phyloP scores from a whole-genome alignment of 2,888 invertebrate species.

The Rhingia campestris region DNA sequence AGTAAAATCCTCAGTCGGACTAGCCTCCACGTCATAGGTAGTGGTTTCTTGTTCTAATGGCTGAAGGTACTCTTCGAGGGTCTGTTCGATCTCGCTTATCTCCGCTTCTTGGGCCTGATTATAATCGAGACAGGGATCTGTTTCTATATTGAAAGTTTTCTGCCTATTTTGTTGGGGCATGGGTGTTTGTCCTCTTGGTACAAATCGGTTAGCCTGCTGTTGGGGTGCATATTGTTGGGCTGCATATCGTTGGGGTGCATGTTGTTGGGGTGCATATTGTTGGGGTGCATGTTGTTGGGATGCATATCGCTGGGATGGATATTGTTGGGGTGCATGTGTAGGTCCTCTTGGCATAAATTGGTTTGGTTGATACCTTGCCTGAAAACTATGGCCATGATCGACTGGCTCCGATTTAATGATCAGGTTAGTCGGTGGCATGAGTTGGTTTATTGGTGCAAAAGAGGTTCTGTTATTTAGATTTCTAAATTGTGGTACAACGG shows the following conservation, averaged over 20 bases:
- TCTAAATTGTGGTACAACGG: constrained; percentile 7
- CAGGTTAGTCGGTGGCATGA: neutral
- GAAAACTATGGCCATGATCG: constrained; percentile 12
- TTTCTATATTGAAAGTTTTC: constrained; percentile 8
- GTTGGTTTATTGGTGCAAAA: neutral
- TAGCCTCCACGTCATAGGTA: neutral
- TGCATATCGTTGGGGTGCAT: constrained; percentile 8
- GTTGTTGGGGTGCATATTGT: constrained; percentile 6
- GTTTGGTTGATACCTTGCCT: constrained; percentile 4
- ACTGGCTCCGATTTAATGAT: constrained; percentile 10
- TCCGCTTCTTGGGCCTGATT: constrained; percentile 2
- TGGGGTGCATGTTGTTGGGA: constrained; percentile 5
- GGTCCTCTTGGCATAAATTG: neutral
- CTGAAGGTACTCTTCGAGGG: constrained; percentile 1
- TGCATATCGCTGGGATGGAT: constrained; percentile 4
- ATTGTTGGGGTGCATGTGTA: neutral
- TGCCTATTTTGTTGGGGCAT: neutral
- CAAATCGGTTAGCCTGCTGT: constrained; percentile 5
- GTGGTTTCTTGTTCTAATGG: neutral
- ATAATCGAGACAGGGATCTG: neutral
- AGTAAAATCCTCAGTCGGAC: neutral
- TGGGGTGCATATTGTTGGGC: constrained; percentile 6
- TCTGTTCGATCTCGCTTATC: neutral
- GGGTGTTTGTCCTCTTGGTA: neutral
- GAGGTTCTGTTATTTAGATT: neutral